Conservation (phyloP, 2,113 vertebrate species). For the Syngnathus floridae region DNA sequence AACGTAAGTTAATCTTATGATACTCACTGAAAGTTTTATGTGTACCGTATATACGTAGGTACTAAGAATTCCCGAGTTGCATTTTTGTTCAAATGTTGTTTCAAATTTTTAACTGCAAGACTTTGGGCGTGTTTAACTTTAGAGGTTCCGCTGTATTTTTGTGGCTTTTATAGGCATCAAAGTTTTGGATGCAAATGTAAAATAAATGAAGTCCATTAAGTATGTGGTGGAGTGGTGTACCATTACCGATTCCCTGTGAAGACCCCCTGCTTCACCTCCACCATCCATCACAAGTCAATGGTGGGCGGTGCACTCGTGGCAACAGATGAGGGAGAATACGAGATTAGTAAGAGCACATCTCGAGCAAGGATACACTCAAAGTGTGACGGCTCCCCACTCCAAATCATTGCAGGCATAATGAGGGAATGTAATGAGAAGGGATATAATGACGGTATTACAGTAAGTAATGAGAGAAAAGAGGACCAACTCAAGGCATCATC, state of each 20-base stretch:
- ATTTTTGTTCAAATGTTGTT: neutral
- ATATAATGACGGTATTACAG: constrained; percentile 47
- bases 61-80: neutral
- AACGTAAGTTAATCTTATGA: neutral
- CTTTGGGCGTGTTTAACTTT: neutral
- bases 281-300: constrained; percentile 46
- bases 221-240: constrained; percentile 24
- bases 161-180: neutral
- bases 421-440: constrained; percentile 48
- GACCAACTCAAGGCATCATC: constrained; percentile 40
- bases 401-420: constrained; percentile 49
- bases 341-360: constrained; percentile 52
- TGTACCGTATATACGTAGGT: too few species aligned
- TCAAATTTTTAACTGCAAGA: neutral
- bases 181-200: constrained; percentile 16
- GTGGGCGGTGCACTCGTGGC: constrained; percentile 40
- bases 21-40: neutral
- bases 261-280: constrained; percentile 18
- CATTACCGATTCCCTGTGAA: constrained; percentile 41
- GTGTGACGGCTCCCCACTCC: constrained; percentile 37
- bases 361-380: constrained; percentile 25
- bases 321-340: constrained; percentile 42
- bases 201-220: constrained; percentile 27
- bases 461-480: constrained; percentile 59
- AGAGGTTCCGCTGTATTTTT: neutral